Evolutionary conservation across 2,888 invertebrate species (phyloP), one percentile per base, ranked within the genome.

Genomic region (Tromatobia lineatoria): DNA sequence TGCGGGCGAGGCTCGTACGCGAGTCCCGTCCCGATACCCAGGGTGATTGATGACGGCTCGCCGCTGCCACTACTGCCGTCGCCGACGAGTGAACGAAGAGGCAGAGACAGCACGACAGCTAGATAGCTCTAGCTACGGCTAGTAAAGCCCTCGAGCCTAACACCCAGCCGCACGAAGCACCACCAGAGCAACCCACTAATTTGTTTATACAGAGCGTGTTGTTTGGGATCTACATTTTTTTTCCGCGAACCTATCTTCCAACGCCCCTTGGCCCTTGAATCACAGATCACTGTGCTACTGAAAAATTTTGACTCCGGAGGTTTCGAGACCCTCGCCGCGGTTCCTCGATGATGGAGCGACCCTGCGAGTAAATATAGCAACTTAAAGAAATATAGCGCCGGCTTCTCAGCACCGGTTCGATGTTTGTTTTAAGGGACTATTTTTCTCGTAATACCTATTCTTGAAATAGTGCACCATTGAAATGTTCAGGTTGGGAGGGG

Each of bases 31-130:
- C 64, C 80, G 73, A 76, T 80, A 76, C 66, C 38, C 75, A 45
- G 71, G 73, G 85, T 88, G 88, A 88, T 88, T 87, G 88, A 88
- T 87, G 88, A 85, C 82, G 81, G 79, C 82, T 84, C 80, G 83
- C 64, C 80, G 74, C 64, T 64, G 38, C 70, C 66, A 61, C 64
- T 59, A 52, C 52, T 23, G 61, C 23, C 64, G 76, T 66, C 80
- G 57, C 52, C 79, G n/a, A 67, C 67, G 76, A 61, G 70, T 54
- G 80, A 70, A 73, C 80, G 79, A 76, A 25, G 80, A 80, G 83
- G 57, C 83, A 70, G 67, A 67, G 70, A 76, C 75, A 77, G 81
- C 71, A 70, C 83, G 75, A 84, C 82, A 84, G 84, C 74, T 42
- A 73, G 77, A 86, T 84, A 79, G 74, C 75, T 75, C 61, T 67